phyloP scores from a whole-genome alignment of 2,797 vertebrate genomes.

The Fistularia tabacaria region DNA sequence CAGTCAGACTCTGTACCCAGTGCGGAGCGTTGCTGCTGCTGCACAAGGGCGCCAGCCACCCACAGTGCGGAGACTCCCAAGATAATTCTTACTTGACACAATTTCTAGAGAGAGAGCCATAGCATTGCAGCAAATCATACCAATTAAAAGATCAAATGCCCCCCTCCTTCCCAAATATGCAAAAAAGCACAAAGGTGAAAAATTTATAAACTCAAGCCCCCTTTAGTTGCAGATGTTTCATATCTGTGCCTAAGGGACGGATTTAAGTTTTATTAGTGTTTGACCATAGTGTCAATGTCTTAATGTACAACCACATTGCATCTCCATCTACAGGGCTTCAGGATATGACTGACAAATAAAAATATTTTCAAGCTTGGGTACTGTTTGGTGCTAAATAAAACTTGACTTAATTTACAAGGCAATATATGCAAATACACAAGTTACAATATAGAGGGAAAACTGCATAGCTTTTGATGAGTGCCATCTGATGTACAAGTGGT shows the following conservation, averaged over 20 bases:
- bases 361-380: not conserved
- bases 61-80: constrained; percentile 55
- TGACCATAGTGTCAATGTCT: constrained; percentile 1
- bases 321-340: no score
- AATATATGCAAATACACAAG: no score
- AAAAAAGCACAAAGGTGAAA: no score
- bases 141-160: no score
- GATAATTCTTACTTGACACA: constrained; percentile 38
- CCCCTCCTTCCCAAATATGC: no score
- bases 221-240: constrained; percentile 4
- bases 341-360: not conserved
- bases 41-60: constrained; percentile 22
- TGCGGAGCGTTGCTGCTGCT: constrained; percentile 6
- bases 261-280: not conserved
- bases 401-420: not conserved
- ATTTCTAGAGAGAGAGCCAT: not conserved
- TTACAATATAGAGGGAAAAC: no score
- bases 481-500: no score
- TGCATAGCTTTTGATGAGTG: no score
- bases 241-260: not conserved
- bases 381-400: not conserved
- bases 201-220: not conserved
- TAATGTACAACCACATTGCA: not conserved
- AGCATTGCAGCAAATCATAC: no score
- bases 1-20: no score